Evolutionary conservation across 1,140 invertebrate genomes (phyloP).

Genomic region (Samia ricini): DNA sequence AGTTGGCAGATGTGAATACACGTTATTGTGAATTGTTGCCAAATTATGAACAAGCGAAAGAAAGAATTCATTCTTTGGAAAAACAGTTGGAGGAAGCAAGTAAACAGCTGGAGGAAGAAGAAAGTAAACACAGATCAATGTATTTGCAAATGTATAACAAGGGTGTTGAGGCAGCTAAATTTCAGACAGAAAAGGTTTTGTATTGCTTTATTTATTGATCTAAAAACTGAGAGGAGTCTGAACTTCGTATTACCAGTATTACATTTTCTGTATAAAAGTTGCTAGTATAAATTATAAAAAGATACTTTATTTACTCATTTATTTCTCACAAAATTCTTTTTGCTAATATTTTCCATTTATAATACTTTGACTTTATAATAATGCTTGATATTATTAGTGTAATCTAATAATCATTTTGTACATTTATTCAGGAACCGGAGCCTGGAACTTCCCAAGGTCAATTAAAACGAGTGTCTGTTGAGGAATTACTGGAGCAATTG

Average conservation of each 20-base stretch:
- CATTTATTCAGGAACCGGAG: conserved; percentile 78
- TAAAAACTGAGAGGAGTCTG: too few relatives aligned
- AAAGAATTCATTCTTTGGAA: conserved; percentile 82
- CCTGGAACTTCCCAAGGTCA: conserved; percentile 71
- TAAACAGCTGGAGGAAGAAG: conserved; percentile 83
- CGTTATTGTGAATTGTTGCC: conserved; percentile 84
- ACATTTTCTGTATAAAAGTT: too few relatives aligned
- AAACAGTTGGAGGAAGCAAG: conserved; percentile 83
- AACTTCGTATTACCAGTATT: too few relatives aligned
- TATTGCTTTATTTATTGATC: conserved; percentile 1
- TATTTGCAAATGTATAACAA: conserved; percentile 91
- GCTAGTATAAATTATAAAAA: too few relatives aligned
- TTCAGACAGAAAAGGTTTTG: conserved; percentile 80
- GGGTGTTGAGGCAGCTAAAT: conserved; percentile 86
- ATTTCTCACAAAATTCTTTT: too few relatives aligned
- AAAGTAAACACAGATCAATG: conserved; percentile 86
- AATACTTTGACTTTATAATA: too few relatives aligned
- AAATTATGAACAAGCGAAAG: conserved; percentile 83
- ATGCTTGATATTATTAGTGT: too few relatives aligned
- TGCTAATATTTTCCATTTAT: too few relatives aligned
- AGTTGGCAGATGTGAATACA: conserved; percentile 87
- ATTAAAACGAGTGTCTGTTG: conserved; percentile 83
- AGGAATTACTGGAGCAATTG: conserved; percentile 87
- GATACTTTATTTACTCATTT: too few relatives aligned
- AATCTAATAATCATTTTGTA: too few relatives aligned